These are phyloP conservation scores for Dendrolimus punctatus DNA, from an alignment of 1,140 invertebrate genomes.

Conservation along the genomic window DNA sequence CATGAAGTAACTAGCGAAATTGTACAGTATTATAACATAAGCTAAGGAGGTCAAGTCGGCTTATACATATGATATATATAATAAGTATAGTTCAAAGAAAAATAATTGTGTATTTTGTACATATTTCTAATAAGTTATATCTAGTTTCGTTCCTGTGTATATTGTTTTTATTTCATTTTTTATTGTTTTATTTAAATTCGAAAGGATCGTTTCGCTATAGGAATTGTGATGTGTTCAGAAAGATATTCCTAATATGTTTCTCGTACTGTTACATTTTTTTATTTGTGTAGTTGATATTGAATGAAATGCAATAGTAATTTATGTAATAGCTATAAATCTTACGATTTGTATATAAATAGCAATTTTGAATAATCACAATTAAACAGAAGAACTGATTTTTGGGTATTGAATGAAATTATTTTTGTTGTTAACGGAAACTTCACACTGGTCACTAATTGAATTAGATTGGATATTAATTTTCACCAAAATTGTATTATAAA, in stretches of 20 bases:
- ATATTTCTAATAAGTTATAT: constrained; percentile 57
- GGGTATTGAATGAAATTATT: constrained; percentile 27
- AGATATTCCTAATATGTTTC: constrained; percentile 35
- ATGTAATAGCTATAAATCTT: constrained; percentile 58
- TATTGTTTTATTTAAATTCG: constrained; percentile 54
- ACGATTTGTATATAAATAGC: constrained; percentile 59
- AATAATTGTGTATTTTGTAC: constrained; percentile 63
- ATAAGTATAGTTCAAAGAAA: constrained; percentile 51
- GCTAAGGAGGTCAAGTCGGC: constrained; percentile 51
- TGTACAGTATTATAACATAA: constrained; percentile 69
- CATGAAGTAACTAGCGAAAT: constrained; percentile 65
- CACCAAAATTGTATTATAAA: constrained; percentile 32
- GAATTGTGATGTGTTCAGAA: constrained; percentile 66
- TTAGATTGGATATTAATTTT: constrained; percentile 27
- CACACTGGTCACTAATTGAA: constrained; percentile 36
- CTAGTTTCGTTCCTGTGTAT: constrained; percentile 67
- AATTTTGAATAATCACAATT: constrained; percentile 38
- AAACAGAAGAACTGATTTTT: constrained; percentile 37
- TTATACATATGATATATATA: constrained; percentile 38
- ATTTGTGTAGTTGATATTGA: constrained; percentile 48
- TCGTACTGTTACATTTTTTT: constrained; percentile 63
- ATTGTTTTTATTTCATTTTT: constrained; percentile 39
- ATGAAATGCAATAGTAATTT: constrained; percentile 70
- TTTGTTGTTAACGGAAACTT: constrained; percentile 19
- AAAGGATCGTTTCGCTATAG: constrained; percentile 53